Evolutionary conservation across 92 coral and sea anemone genomes (phyloP), one percentile per base, ranked within the genome.

Genomic region (Actinostola sp.): DNA sequence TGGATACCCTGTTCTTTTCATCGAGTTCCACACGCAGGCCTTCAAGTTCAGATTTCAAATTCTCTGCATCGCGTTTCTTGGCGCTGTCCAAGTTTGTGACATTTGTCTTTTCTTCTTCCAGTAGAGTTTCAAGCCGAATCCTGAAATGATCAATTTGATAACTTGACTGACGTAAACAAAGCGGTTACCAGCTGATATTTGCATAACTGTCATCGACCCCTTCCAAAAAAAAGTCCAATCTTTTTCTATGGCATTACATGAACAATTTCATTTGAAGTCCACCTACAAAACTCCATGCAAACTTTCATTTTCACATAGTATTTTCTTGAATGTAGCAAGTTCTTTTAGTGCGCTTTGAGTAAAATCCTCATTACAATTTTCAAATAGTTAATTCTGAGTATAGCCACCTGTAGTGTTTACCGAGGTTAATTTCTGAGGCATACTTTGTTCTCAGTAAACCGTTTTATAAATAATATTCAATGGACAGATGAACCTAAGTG

Each of bases 11-110:
- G 28, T 82, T 82, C 39, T 89, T 83, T 45, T 91, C 93, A 29
- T 83, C 89, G 12, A 91, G 80, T 72, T 91, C 92, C 21, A 69
- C 51, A 11, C 87, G 83, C 62, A 91, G 62, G 8, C 61, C 72
- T 45, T 85, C 98, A 0, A 93, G 61, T 27, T 84, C 92, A 19
- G 66, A 56, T 46, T 67, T 66, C 23, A 91, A 55, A 39, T 77
- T 64, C 24, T 91, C 97, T 13, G 71, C 71, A 51, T 87, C 97
- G 61, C 77, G 61, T 43, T 59, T 87, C 52, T 67, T 85, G 20
- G 53, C 56, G 48, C 60, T 60, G 36, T 92, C 92, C 11, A 67
- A 64, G 56, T 76, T 84, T 45, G 64, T 16, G 14, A 63, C 75
- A 63, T 59, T 82, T 8, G 17, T 67, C 83, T 50, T 82, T 49